Conservation (phyloP, 2,888 invertebrate species). For the Drosophila kuntzei region DNA sequence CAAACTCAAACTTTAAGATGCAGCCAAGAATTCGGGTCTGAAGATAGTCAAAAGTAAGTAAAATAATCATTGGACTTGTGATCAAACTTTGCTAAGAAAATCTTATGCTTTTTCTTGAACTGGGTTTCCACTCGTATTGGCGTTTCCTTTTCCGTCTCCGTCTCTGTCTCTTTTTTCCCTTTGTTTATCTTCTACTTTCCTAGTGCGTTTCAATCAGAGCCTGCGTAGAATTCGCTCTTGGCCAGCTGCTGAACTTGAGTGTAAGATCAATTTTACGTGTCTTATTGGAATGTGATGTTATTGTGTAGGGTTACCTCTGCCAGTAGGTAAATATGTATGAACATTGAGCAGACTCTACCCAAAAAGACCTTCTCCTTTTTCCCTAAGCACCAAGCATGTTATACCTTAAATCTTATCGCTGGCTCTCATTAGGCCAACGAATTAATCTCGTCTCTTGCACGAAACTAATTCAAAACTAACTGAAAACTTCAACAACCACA, state of each 20-base stretch:
- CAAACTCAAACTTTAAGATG: constrained; percentile 59
- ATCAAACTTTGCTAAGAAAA: neutral
- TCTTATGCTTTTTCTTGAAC: neutral
- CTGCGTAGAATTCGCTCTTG: constrained; percentile 71
- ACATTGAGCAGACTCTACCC: constrained; percentile 21
- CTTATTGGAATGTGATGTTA: constrained; percentile 67
- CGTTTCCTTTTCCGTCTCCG: neutral
- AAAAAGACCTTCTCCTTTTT: neutral
- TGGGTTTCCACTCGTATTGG: neutral
- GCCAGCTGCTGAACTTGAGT: constrained; percentile 67
- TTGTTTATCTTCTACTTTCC: constrained; percentile 21
- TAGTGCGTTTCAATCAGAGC: constrained; percentile 69
- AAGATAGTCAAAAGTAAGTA: constrained; percentile 85
- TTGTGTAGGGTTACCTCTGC: constrained; percentile 61
- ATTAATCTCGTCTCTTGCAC: constrained; percentile 43
- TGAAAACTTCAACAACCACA: constrained; percentile 26
- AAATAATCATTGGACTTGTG: constrained; percentile 38
- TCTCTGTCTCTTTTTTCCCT: constrained; percentile 2
- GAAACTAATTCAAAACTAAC: constrained; percentile 57
- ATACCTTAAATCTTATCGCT: constrained; percentile 6
- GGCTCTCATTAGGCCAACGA: constrained; percentile 36
- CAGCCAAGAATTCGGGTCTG: constrained; percentile 68
- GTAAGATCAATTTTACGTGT: constrained; percentile 70
- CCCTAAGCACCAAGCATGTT: constrained; percentile 27
- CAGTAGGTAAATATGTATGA: constrained; percentile 69